phyloP scores from a whole-genome alignment of 64 coral and sea anemone species.

The Orbicella faveolata region DNA sequence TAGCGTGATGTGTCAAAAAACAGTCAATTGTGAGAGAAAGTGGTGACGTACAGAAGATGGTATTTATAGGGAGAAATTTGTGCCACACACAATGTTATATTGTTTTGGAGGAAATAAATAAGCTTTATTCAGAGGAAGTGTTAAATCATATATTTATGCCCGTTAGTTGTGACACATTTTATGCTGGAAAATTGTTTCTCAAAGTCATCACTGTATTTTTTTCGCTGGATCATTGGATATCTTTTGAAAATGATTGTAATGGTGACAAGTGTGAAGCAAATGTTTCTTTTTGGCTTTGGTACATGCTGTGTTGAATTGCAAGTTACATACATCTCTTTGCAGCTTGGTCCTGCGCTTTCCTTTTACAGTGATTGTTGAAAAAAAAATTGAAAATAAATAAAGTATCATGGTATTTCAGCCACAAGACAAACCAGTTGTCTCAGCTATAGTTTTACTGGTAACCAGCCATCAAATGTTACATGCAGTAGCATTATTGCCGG shows the following conservation, averaged over 20 bases:
- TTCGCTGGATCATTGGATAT: neutral
- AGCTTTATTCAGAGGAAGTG: constrained; percentile 6
- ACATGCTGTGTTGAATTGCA: too few relatives aligned
- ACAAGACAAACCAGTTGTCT: too few relatives aligned
- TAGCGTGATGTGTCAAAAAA: too few relatives aligned
- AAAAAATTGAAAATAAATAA: too few relatives aligned
- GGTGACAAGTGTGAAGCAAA: too few relatives aligned
- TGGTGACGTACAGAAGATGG: neutral
- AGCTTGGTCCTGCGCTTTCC: too few relatives aligned
- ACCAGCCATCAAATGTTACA: too few relatives aligned
- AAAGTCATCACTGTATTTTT: neutral
- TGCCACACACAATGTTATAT: neutral
- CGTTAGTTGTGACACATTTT: neutral
- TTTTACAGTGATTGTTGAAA: too few relatives aligned
- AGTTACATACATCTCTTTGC: too few relatives aligned
- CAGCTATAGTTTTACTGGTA: too few relatives aligned
- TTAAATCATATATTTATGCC: constrained; percentile 41
- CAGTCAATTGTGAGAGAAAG: neutral
- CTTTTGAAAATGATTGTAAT: neutral
- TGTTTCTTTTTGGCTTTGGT: neutral
- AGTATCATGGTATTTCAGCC: too few relatives aligned
- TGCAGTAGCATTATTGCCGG: too few relatives aligned
- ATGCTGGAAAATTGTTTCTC: neutral
- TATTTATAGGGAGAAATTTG: neutral
- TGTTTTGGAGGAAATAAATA: neutral